phyloP scores from a whole-genome alignment of 2,888 invertebrate species.

The Drosophila rellima region DNA sequence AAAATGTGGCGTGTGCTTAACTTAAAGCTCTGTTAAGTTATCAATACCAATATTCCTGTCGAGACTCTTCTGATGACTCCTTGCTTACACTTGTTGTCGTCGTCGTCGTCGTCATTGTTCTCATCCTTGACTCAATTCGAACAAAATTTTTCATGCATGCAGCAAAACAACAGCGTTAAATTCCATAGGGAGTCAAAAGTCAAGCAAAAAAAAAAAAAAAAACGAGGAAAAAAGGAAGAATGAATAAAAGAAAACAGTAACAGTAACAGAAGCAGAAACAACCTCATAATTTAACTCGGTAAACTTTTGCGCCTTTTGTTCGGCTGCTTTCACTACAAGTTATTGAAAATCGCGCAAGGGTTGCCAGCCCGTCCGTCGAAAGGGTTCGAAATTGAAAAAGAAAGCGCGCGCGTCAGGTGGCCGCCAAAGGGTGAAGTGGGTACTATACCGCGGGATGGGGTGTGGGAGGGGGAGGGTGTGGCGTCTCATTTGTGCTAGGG shows the following conservation, averaged over 20 bases:
- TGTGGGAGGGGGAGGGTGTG: constrained; percentile 8
- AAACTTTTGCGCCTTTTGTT: constrained; percentile 79
- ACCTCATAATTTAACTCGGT: constrained; percentile 78
- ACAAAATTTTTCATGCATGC: constrained; percentile 67
- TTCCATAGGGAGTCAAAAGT: constrained; percentile 71
- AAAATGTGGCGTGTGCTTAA: constrained; percentile 15
- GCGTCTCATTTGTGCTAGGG: constrained; percentile 58
- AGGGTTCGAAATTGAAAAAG: constrained; percentile 79
- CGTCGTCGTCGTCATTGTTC: not conserved
- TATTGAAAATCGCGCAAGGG: constrained; percentile 78
- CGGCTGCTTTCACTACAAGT: constrained; percentile 71
- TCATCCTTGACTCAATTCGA: constrained; percentile 17
- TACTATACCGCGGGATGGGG: not conserved
- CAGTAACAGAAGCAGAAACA: constrained; percentile 57
- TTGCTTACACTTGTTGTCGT: constrained; percentile 23
- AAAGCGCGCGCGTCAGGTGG: constrained; percentile 72
- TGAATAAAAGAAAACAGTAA: constrained; percentile 31
- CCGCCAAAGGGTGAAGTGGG: constrained; percentile 42
- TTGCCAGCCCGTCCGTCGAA: constrained; percentile 54
- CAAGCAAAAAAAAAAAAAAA: constrained; percentile 38
- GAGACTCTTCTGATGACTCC: not conserved
- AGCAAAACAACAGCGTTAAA: constrained; percentile 60
- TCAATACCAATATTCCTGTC: constrained; percentile 53
- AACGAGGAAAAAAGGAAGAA: constrained; percentile 8
- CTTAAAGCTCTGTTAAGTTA: constrained; percentile 40